These are phyloP conservation scores for Notoglanidium macrostoma DNA, from an alignment of 2,797 vertebrate species.

Conservation along the genomic window DNA sequence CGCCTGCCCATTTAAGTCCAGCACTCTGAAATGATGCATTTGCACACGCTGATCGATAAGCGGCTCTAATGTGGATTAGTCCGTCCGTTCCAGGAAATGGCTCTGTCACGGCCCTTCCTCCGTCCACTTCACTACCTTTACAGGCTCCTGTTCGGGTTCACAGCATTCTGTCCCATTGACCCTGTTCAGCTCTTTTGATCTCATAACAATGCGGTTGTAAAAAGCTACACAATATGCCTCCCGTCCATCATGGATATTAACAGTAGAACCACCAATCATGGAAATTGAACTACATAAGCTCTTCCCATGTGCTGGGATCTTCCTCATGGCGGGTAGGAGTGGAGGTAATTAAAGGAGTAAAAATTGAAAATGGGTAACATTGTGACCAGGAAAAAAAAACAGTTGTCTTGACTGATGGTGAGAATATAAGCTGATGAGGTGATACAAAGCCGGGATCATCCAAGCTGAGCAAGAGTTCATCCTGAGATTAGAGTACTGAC, in stretches of 20 bases:
- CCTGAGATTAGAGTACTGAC: background rate
- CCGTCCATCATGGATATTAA: background rate
- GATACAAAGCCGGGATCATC: background rate
- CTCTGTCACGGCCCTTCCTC: conserved; percentile 30
- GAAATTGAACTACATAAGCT: background rate
- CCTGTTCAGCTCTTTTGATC: background rate
- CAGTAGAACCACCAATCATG: background rate
- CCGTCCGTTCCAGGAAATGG: conserved; percentile 57
- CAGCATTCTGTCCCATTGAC: background rate
- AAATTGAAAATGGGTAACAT: background rate
- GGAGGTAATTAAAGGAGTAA: background rate
- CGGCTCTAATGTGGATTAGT: conserved; percentile 59
- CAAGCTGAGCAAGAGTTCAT: background rate
- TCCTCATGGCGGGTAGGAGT: background rate
- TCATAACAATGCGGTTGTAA: background rate
- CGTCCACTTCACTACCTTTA: conserved; percentile 16
- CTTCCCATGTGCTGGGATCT: background rate
- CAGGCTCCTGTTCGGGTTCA: background rate
- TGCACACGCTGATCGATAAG: conserved; percentile 53
- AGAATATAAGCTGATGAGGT: background rate
- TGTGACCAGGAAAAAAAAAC: background rate
- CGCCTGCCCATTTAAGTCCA: conserved; percentile 49
- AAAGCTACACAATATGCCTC: background rate
- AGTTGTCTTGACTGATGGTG: background rate
- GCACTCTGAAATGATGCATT: conserved; percentile 47